Evolutionary conservation across 1,140 invertebrate species (phyloP).

Genomic region (Potamilus streckersoni): DNA sequence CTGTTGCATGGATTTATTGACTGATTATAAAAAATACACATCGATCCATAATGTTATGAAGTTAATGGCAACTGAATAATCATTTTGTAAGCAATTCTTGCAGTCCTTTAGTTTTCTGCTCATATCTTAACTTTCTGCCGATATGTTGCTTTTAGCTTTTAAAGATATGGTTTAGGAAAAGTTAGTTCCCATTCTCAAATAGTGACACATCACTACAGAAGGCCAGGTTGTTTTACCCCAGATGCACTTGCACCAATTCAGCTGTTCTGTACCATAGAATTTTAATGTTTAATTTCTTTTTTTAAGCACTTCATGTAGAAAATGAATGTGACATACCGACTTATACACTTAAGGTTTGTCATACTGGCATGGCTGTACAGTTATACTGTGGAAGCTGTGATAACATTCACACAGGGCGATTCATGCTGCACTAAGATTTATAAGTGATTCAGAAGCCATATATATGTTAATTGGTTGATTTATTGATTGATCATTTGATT

Average conservation of each 20-base stretch:
- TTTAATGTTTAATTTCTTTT: too few relatives aligned
- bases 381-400: background rate
- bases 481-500: conserved; percentile 3
- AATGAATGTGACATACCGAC: background rate
- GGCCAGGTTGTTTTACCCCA: too few relatives aligned
- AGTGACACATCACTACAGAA: too few relatives aligned
- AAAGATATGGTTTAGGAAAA: background rate
- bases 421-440: background rate
- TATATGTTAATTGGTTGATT: background rate
- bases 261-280: too few relatives aligned
- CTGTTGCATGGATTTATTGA: background rate
- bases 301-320: background rate
- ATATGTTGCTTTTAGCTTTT: background rate
- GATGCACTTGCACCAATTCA: too few relatives aligned
- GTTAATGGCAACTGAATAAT: background rate
- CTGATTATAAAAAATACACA: background rate
- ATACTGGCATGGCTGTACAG: background rate
- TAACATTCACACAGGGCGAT: background rate
- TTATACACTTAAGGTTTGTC: background rate
- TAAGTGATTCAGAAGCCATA: background rate
- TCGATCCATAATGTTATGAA: background rate
- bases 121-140: background rate
- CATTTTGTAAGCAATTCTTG: background rate
- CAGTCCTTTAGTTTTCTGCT: too few relatives aligned
- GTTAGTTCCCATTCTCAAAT: too few relatives aligned